Conservation (phyloP, 2,888 invertebrate genomes). For the Ariolimax columbianus region DNA sequence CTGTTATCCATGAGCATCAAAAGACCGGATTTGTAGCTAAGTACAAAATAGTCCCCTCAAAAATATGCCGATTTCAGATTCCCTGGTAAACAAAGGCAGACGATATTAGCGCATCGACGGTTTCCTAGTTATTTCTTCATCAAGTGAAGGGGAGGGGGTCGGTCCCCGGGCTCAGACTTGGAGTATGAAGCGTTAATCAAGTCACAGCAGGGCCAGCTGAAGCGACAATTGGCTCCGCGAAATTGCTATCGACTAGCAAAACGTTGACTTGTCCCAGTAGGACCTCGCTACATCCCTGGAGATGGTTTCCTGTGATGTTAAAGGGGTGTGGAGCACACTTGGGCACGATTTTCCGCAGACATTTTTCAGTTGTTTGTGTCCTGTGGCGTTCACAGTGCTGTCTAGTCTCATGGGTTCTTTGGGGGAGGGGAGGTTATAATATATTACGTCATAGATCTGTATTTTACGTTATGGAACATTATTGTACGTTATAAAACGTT, state of each 20-base stretch:
- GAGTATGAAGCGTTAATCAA: constrained; percentile 1
- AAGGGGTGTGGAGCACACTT: neutral
- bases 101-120: neutral
- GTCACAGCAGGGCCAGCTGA: neutral
- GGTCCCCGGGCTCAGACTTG: neutral
- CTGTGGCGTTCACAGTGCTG: neutral
- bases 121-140: neutral
- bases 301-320: neutral
- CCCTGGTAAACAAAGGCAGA: neutral
- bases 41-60: too few species aligned
- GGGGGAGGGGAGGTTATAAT: too few species aligned
- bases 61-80: neutral
- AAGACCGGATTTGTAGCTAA: neutral
- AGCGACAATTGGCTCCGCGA: constrained; percentile 10
- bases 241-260: constrained; percentile 39
- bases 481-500: too few species aligned
- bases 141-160: neutral
- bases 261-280: neutral
- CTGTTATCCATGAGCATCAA: neutral
- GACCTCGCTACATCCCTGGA: neutral
- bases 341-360: neutral
- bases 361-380: neutral
- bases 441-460: too few species aligned
- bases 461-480: too few species aligned
- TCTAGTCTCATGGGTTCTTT: too few species aligned